Evolutionary conservation across 1,140 invertebrate genomes (phyloP), one percentile per base, ranked within the genome.

Genomic region (Drosophila triauraria): DNA sequence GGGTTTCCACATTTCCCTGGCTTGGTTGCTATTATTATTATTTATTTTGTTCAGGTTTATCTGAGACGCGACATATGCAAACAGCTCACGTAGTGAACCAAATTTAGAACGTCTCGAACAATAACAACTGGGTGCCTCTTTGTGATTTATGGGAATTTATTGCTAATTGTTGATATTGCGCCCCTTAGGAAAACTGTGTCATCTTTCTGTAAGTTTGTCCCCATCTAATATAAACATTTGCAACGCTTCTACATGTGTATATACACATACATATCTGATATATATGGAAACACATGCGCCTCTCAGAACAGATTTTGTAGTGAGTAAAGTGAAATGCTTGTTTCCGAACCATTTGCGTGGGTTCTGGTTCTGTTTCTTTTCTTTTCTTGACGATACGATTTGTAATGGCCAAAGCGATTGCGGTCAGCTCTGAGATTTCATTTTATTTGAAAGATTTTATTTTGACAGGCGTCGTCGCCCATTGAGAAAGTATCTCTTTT

Each of bases 121-220:
- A 35, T 60, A 78, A 53, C 43, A 65, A 54, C 51, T 62, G 50
- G 42, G 40, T 70, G 80, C 40, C 56, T 46, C 62, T 78, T 75
- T 64, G 54, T 79, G 69, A 83, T 83, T 83, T 83, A 83, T 69
- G 57, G 61, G 48, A 83, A 75, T 71, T 83, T 61, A 51, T 59
- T 75, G 59, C 74, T 83, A 54, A 83, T 76, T 76, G 80, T 80
- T 75, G 77, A 77, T 76, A 44, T 85, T 57, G 69, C 67, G 46
- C 65, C 59, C 27, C 75, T 50, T 23, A 51, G 53, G n/a, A 53
- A 56, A 78, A 67, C 40, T 74, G 74, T 78, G 74, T 63, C 77
- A 85, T 80, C 82, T 85, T 70, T 78, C 48, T 54, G 67, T 79
- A 32, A 57, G 44, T 47, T 48, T 57, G 35, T 27, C 7, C 40